Percentiles rank a stretch among this genome's conserved stretches.
These are phyloP conservation scores for Diplodus puntazzo DNA, from an alignment of 2,797 vertebrate species.

Conservation along the genomic window DNA sequence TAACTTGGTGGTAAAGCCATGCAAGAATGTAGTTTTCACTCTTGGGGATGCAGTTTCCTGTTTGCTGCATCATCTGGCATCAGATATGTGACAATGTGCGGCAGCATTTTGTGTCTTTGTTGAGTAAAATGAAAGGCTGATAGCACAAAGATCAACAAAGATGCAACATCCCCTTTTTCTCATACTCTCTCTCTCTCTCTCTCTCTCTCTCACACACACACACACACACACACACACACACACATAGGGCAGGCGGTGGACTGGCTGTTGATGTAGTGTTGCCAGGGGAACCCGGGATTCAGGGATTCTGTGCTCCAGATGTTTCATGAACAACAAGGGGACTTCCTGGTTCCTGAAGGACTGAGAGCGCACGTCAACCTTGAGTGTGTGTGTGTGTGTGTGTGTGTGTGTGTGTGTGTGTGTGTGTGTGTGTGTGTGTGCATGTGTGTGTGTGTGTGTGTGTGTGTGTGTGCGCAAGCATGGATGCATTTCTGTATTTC, in stretches of 20 bases:
- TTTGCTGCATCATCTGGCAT: neutral
- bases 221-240: constrained; percentile 33
- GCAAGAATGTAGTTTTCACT: neutral
- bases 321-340: constrained; percentile 77
- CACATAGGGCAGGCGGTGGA: constrained; percentile 54
- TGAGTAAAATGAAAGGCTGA: neutral
- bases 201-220: neutral
- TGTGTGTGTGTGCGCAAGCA: constrained; percentile 11
- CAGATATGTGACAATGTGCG: neutral
- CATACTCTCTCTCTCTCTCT: neutral
- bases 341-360: constrained; percentile 80
- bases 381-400: constrained; percentile 19
- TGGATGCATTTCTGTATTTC: constrained; percentile 36
- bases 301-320: constrained; percentile 82
- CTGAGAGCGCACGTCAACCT: constrained; percentile 44
- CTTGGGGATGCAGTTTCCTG: neutral
- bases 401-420: constrained; percentile 26
- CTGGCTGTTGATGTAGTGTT: constrained; percentile 79
- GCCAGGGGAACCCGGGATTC: constrained; percentile 76
- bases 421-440: constrained; percentile 25
- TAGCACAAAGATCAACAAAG: neutral
- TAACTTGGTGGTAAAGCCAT: neutral
- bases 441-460: constrained; percentile 18
- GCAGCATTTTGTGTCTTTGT: constrained; percentile 14
- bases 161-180: neutral